Evolutionary conservation across 2,888 invertebrate species (phyloP), one percentile per base, ranked within the genome.

Genomic region (Eurytoma adleriae): DNA sequence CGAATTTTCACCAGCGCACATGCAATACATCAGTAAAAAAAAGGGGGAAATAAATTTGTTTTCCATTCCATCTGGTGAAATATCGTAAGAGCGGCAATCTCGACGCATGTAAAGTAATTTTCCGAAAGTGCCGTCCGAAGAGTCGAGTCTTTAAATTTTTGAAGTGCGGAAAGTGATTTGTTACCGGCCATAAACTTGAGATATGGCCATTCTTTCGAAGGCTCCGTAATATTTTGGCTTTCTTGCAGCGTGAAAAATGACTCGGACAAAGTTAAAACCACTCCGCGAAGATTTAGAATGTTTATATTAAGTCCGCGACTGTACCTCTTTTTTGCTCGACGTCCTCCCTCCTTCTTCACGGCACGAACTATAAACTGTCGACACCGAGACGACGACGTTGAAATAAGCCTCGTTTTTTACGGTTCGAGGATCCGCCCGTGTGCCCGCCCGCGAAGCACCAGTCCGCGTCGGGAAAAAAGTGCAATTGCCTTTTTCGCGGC

Each of bases 241-340:
- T 62, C 62, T 61, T 57, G 30, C 52, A 3, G 61, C 30, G 64
- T 80, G 80, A 80, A 80, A 77, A 80, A 80, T 73, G 73, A 40
- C 24, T 27, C 40, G 59, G 59, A n/a, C 52, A 40, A 69, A 80
- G 73, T 70, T 73, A 68, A 75, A 75, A 78, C 78, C 74, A 70
- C 66, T 78, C 74, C 66, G 52, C 3, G 69, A 74, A 81, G 74
- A 81, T 78, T 78, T 74, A 78, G 67, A 74, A 81, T 81, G 81
- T 81, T 81, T 81, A 78, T 81, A 81, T 81, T 81, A 78, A 74
- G 78, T 75, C 69, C 67, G 64, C 30, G 76, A 77, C 64, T 69
- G 12, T 54, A 62, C n/a, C n/a, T n/a, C n/a, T 73, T 72, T 75
- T 57, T 61, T 24, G 20, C n/a, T 0, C 30, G 4, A 2, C 30